Evolutionary conservation across 2,797 vertebrate species (phyloP).

Genomic region (Streptopelia turtur): DNA sequence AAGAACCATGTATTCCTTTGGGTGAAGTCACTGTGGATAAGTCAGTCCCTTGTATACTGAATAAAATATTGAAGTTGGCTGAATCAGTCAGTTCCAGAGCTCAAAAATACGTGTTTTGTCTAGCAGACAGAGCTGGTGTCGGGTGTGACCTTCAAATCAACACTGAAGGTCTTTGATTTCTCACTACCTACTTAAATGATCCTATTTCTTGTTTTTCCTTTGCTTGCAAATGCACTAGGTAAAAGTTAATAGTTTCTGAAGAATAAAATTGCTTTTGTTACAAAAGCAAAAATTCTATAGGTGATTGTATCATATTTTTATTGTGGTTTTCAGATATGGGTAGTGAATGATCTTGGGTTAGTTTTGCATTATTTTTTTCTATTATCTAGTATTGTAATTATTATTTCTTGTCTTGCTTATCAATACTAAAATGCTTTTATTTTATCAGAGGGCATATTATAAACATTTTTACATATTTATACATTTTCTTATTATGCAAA

Average conservation of each 20-base stretch:
- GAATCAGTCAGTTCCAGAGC: constrained; percentile 33
- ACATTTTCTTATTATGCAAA: constrained; percentile 69
- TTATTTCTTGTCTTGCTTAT: constrained; percentile 51
- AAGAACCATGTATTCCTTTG: constrained; percentile 41
- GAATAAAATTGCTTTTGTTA: not conserved
- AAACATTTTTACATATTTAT: constrained; percentile 71
- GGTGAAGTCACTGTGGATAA: constrained; percentile 51
- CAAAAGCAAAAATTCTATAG: not conserved
- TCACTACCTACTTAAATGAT: constrained; percentile 42
- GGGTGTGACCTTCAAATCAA: constrained; percentile 53
- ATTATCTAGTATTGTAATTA: constrained; percentile 45
- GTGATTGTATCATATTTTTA: constrained; percentile 7
- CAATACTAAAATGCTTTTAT: constrained; percentile 56
- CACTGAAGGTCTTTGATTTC: constrained; percentile 40
- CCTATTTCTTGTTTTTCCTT: constrained; percentile 32
- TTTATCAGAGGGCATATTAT: constrained; percentile 71
- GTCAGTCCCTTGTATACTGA: constrained; percentile 26
- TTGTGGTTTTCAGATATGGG: not conserved
- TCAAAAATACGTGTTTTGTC: constrained; percentile 50
- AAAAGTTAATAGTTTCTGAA: not conserved
- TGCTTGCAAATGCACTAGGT: not conserved
- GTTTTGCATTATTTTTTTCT: not conserved
- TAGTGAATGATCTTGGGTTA: not conserved
- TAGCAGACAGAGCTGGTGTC: constrained; percentile 33
- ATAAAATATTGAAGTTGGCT: constrained; percentile 58